phyloP scores from a whole-genome alignment of 2,113 vertebrate species.

The Xiphophorus hellerii region DNA sequence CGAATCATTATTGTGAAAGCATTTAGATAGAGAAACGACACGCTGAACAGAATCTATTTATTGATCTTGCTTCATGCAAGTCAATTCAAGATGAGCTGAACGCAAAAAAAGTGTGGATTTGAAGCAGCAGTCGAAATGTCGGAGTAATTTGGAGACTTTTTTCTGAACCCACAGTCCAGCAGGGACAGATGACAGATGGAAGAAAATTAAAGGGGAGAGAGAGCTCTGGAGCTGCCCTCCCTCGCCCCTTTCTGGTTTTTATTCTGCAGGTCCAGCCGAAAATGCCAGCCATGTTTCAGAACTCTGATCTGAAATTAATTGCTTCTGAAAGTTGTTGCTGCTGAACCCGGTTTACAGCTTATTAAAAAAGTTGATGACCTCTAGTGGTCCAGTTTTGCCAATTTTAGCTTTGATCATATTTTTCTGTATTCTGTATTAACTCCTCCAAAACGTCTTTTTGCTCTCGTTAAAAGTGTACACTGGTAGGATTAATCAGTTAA shows the following conservation, averaged over 20 bases:
- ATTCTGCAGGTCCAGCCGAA: neutral
- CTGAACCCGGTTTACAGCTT: neutral
- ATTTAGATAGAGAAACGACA: neutral
- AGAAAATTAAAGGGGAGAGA: constrained; percentile 32
- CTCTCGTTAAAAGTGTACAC: no score
- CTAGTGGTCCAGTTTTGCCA: no score
- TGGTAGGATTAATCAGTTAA: no score
- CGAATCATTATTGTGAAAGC: neutral
- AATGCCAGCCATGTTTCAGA: neutral
- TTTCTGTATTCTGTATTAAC: no score
- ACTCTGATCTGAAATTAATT: neutral
- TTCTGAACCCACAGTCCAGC: neutral
- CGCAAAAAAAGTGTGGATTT: neutral
- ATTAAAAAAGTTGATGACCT: no score
- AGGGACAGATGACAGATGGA: neutral
- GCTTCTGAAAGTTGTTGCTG: neutral
- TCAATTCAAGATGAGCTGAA: neutral
- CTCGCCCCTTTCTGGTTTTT: neutral
- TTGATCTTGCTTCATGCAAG: constrained; percentile 3
- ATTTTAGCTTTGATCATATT: no score
- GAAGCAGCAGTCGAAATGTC: neutral
- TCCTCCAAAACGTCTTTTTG: neutral
- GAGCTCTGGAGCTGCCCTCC: constrained; percentile 31
- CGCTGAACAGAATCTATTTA: neutral
- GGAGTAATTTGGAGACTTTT: neutral